These are phyloP conservation scores for Alaudala cheleensis DNA, from an alignment of 2,113 vertebrate genomes.

Conservation along the genomic window DNA sequence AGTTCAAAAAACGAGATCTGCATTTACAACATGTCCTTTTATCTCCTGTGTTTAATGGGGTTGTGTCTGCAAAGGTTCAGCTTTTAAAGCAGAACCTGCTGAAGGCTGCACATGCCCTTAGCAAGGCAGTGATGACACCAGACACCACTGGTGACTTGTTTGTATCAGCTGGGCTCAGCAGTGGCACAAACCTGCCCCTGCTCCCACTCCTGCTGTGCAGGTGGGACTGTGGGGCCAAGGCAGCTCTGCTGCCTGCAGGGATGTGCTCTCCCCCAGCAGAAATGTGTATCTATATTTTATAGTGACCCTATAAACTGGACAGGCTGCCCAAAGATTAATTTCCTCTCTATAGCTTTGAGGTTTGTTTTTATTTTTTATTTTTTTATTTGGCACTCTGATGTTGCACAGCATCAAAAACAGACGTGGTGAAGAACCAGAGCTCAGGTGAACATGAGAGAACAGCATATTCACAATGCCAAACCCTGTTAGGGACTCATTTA, in stretches of 20 bases:
- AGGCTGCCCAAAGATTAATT: neutral
- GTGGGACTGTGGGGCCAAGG: neutral
- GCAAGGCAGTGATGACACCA: neutral
- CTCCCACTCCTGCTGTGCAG: neutral
- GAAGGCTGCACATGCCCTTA: neutral
- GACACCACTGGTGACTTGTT: rapidly evolving
- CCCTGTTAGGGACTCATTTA: neutral
- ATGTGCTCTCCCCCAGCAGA: neutral
- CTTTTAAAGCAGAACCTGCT: neutral
- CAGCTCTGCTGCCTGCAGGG: neutral
- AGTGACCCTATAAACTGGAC: neutral
- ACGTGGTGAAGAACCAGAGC: neutral
- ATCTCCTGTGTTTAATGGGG: neutral
- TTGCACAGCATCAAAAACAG: neutral
- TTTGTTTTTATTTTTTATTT: neutral
- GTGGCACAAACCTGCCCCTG: rapidly evolving
- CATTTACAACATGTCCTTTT: neutral
- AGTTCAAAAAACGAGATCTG: neutral
- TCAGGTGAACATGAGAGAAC: neutral
- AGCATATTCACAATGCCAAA: neutral
- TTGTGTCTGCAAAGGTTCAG: neutral
- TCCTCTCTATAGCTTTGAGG: neutral
- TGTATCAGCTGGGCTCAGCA: neutral
- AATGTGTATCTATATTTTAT: neutral
- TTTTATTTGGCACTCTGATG: neutral